These are phyloP conservation scores for Mimumesa dahlbomi DNA, from an alignment of 2,888 invertebrate genomes.

Conservation along the genomic window DNA sequence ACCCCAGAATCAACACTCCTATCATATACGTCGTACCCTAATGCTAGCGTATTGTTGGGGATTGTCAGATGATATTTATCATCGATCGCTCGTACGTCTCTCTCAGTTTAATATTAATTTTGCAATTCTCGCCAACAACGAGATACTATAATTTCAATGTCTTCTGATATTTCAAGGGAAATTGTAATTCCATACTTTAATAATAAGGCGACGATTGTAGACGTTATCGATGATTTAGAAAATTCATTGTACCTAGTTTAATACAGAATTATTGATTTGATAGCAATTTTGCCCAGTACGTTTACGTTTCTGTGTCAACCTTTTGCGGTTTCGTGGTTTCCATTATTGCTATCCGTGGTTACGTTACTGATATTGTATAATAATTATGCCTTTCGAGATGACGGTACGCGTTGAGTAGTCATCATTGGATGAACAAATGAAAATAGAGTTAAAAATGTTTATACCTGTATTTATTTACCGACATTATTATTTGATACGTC, in stretches of 20 bases:
- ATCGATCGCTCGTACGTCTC: conserved; percentile 12
- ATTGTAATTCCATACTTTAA: no score
- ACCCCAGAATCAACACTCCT: conserved; percentile 47
- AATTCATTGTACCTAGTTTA: conserved; percentile 25
- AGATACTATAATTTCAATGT: no score
- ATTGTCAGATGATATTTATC: conserved; percentile 66
- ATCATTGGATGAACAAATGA: conserved; percentile 15
- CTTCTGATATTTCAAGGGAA: no score
- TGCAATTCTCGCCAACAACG: background rate
- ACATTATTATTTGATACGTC: no score
- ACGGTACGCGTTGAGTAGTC: background rate
- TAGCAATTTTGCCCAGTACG: conserved; percentile 22
- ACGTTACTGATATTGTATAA: conserved; percentile 30
- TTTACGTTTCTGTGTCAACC: conserved; percentile 17
- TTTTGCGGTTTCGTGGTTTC: conserved; percentile 27
- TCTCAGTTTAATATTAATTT: conserved; percentile 25
- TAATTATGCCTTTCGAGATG: conserved; percentile 29
- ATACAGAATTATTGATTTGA: conserved; percentile 19
- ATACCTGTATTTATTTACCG: no score
- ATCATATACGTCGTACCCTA: conserved; percentile 46
- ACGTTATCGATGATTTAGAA: conserved; percentile 32
- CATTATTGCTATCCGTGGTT: conserved; percentile 30
- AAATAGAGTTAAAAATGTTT: conserved; percentile 2
- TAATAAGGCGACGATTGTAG: no score
- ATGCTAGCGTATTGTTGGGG: conserved; percentile 51